Conservation (phyloP, 2,888 invertebrate species). For the Unio pictorum region DNA sequence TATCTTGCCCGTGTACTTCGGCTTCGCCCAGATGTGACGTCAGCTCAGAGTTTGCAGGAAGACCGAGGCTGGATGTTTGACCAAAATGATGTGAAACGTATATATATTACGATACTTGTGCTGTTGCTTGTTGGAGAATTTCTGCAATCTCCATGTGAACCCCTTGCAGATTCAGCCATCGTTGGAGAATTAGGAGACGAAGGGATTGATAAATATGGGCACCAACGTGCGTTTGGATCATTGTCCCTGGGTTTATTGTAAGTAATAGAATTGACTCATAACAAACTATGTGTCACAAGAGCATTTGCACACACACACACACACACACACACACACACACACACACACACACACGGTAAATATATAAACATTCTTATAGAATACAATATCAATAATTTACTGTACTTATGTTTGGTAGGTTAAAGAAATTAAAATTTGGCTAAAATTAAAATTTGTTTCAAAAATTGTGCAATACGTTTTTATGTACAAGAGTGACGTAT, state of each 20-base stretch:
- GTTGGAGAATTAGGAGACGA: constrained; percentile 17
- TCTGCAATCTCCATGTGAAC: constrained; percentile 16
- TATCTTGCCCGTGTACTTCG: constrained; percentile 9
- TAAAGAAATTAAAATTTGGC: too few relatives aligned
- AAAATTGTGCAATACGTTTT: too few relatives aligned
- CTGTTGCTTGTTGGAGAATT: constrained; percentile 16
- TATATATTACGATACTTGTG: constrained; percentile 9
- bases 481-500: too few relatives aligned
- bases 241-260: constrained; percentile 17
- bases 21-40: background rate
- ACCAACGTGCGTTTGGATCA: constrained; percentile 18
- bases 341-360: background rate
- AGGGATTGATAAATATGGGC: constrained; percentile 18
- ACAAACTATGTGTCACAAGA: too few relatives aligned
- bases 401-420: too few relatives aligned
- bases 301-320: too few relatives aligned
- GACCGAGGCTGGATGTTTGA: constrained; percentile 20
- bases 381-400: background rate
- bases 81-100: constrained; percentile 1
- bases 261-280: constrained; percentile 2
- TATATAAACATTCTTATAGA: background rate
- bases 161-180: constrained; percentile 18
- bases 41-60: constrained; percentile 7
- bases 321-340: too few relatives aligned
- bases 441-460: too few relatives aligned